Evolutionary conservation across 2,888 invertebrate genomes (phyloP).

Genomic region (Aporophyla nigra): DNA sequence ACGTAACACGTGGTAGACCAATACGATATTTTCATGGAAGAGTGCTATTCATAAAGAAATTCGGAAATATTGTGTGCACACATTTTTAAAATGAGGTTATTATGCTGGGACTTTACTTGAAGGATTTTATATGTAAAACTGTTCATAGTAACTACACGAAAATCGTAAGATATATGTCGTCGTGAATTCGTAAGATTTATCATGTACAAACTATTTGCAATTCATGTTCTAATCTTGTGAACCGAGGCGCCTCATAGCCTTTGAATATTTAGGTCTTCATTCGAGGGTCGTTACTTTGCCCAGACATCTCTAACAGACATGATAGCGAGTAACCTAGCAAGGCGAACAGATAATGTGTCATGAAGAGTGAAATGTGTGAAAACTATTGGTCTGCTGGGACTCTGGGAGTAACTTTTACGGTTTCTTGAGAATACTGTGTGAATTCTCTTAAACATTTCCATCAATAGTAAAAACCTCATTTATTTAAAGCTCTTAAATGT

Average conservation of each 20-base stretch:
- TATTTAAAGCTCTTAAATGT: slow-evolving; percentile 58
- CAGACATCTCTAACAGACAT: slow-evolving; percentile 12
- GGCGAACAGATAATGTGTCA: slow-evolving; percentile 5
- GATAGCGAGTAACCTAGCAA: slow-evolving; percentile 1
- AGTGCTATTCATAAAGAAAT: slow-evolving; percentile 35
- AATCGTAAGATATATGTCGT: neutral
- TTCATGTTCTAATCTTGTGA: slow-evolving; percentile 23
- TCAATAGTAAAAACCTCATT: slow-evolving; percentile 45
- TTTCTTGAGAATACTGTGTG: slow-evolving; percentile 1
- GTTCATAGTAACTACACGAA: neutral
- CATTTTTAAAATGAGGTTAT: neutral
- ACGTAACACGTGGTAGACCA: slow-evolving; percentile 47
- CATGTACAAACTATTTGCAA: slow-evolving; percentile 26
- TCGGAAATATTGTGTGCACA: neutral
- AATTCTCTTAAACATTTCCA: slow-evolving; percentile 23
- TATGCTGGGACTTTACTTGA: neutral
- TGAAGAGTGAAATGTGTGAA: neutral
- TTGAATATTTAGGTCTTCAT: slow-evolving; percentile 40
- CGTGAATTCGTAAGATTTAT: neutral
- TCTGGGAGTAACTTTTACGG: neutral
- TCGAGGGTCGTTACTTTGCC: slow-evolving; percentile 9
- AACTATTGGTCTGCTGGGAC: neutral
- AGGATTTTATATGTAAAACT: neutral
- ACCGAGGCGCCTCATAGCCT: slow-evolving; percentile 17
- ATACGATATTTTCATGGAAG: slow-evolving; percentile 41